Base-by-base conservation (phyloP, 2,113 vertebrate genomes). In the Equus quagga region DNA sequence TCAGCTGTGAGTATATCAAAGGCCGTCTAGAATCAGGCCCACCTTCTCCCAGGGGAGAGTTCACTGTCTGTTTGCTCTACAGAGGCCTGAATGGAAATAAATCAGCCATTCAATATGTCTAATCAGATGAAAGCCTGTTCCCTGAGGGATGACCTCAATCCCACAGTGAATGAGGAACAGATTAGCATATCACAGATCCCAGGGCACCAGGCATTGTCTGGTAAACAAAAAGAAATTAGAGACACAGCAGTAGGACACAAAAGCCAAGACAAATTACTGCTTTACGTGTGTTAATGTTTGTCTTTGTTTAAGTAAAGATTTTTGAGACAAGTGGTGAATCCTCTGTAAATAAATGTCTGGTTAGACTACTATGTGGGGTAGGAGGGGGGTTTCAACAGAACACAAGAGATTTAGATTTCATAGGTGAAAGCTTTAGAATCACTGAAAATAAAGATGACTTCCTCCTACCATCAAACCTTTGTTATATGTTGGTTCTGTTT, bases 1-100 rank as follows among this genome's bases (percentile, higher is more conserved):
- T 96, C 97, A 97, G 96, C 97, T 98, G 93, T 76, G 85, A 94
- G 44, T 54, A 4, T 73, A 98, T 98, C 87, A 91, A 97, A 93
- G 17, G 8, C 44, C 82, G 81, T 15, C 95, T 86, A 62, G n/a
- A 56, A 60, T 67, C 54, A 89, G 69, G 19, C 51, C 64, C 46
- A 83, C 83, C 90, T 94, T 56, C 94, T 97, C 97, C 56, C 93
- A n/a, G 62, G 97, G 97, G 98, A 97, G 4, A 18, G 54, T 46
- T 78, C 91, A 78, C 70, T 19, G 92, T 97, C 94, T 96, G 0
- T 1, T 51, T 1, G 0, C 83, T 88, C 70, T 69, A 56, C 13
- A 18, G 31, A 28, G 85, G 60, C 13, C 91, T 96, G 95, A 97
- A 72, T 82, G 76, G 51, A 97, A 76, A 33, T 94, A 84, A 98